Base-by-base conservation (phyloP, 1,140 invertebrate genomes). In the Meloidogyne exigua region DNA sequence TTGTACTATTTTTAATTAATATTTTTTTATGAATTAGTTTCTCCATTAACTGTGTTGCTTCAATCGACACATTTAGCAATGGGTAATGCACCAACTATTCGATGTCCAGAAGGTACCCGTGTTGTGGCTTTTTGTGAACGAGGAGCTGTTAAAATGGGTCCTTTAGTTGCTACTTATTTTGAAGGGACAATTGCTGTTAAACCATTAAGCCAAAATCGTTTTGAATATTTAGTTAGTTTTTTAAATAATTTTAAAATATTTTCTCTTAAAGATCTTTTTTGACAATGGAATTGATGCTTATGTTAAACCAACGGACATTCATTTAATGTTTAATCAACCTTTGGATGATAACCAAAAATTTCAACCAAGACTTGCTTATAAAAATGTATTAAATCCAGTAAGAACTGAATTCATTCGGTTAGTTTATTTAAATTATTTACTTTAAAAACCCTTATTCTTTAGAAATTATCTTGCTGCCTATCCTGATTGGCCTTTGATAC, bases 401-500 rank as follows among this genome's bases (percentile, higher is more conserved):
- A 62, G n/a, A 11, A 4, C 57, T 23, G 66, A 68, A 42, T 68
- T 68, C 10, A 68, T 68, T 68, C 66, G 66, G 66, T 68, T 68
- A 9, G 21, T 23, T 68, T 9, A 18, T n/a, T 68, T 18, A 9
- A 39, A 39, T 3, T 39, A 39, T 9, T 23, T 68, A 23, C 18
- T 10, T 42, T n/a, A 26, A 5, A 9, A n/a, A 2, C 13, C 12
- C 25, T 21, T 72, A 2, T 23, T 21, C 25, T 21, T 72, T 73
- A 73, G 71, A 32, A 44, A 63, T 26, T 78, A 78, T 77, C 42
- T 78, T 28, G 15, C n/a, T 15, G 12, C 18, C 1, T 78, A 68
- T 64, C 76, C 76, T 25, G 76, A 78, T 57, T 78, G 76, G 76
- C 76, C 76, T 25, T 32, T 78, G 18, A 77, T 78, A 36, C 76